phyloP scores from a whole-genome alignment of 2,888 invertebrate species.

The Acronicta aceris region DNA sequence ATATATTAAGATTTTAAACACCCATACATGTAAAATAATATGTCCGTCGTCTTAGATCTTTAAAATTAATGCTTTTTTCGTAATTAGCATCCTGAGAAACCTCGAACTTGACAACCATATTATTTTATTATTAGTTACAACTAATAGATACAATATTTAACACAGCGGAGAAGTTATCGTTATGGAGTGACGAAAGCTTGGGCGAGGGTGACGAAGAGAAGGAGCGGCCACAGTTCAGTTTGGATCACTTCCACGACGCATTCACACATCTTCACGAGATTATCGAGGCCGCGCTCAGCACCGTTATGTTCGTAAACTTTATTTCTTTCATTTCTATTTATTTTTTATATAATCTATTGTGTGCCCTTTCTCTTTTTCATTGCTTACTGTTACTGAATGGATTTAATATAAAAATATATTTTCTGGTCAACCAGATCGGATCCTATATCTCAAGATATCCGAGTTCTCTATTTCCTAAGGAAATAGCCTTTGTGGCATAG shows the following conservation, averaged over 20 bases:
- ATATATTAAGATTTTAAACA: no score
- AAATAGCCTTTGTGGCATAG: no score
- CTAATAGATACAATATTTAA: background rate
- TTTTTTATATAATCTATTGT: background rate
- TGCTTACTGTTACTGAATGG: background rate
- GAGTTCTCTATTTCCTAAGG: no score
- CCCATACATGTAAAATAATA: no score
- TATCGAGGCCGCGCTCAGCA: slow-evolving; percentile 62
- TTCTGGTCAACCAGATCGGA: background rate
- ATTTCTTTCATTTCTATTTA: background rate
- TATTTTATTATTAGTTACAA: no score
- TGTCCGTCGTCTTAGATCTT: no score
- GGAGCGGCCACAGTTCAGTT: slow-evolving; percentile 55
- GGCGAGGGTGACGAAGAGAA: slow-evolving; percentile 48
- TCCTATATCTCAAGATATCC: no score
- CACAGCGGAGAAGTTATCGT: slow-evolving; percentile 63
- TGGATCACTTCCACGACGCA: slow-evolving; percentile 55
- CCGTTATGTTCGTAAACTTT: slow-evolving; percentile 56
- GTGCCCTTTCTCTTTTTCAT: background rate
- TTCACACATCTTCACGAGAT: slow-evolving; percentile 60
- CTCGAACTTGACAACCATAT: no score
- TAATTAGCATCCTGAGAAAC: no score
- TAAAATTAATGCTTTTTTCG: no score
- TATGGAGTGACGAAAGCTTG: slow-evolving; percentile 55
- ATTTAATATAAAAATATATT: no score